Evolutionary conservation across 1,140 invertebrate genomes (phyloP).

Genomic region (Drosophila ohnishii): DNA sequence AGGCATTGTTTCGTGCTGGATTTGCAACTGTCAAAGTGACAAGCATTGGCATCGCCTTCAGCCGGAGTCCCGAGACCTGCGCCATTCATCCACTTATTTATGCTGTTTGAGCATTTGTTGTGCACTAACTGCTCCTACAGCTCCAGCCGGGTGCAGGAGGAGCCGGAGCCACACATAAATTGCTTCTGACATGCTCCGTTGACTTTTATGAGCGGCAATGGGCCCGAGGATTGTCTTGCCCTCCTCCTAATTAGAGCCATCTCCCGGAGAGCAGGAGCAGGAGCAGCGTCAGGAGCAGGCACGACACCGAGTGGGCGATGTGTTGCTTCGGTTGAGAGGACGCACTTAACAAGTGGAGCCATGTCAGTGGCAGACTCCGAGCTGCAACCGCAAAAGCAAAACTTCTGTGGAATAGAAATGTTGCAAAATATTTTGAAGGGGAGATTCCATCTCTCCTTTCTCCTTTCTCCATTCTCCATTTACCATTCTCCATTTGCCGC

Average conservation of each 20-base stretch:
- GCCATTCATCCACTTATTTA: slow-evolving; percentile 62
- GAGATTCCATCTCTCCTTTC: not conserved
- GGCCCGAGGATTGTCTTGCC: slow-evolving; percentile 66
- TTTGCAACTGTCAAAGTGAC: slow-evolving; percentile 78
- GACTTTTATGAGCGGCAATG: slow-evolving; percentile 70
- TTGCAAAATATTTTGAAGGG: slow-evolving; percentile 60
- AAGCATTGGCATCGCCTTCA: slow-evolving; percentile 53
- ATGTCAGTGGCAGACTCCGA: slow-evolving; percentile 48
- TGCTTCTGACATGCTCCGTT: slow-evolving; percentile 79
- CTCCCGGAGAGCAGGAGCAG: slow-evolving; percentile 9
- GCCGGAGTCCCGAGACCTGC: slow-evolving; percentile 5
- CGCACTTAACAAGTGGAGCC: slow-evolving; percentile 43
- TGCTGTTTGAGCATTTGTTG: slow-evolving; percentile 75
- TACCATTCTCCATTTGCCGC: slow-evolving; percentile 5
- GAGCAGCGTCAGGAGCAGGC: not conserved
- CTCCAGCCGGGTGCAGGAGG: slow-evolving; percentile 33
- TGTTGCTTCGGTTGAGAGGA: slow-evolving; percentile 23
- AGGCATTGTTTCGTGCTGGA: slow-evolving; percentile 50
- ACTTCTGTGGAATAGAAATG: slow-evolving; percentile 69
- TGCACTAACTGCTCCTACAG: slow-evolving; percentile 48
- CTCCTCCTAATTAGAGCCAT: slow-evolving; percentile 48
- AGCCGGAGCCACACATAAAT: slow-evolving; percentile 59
- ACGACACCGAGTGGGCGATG: slow-evolving; percentile 2
- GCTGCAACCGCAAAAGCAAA: slow-evolving; percentile 27
- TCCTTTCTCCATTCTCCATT: slow-evolving; percentile 2